A percentile compares a stretch with the other conserved stretches of the same genome.
phyloP scores from a whole-genome alignment of 2,797 vertebrate species.

The Hozukius guyotensis region DNA sequence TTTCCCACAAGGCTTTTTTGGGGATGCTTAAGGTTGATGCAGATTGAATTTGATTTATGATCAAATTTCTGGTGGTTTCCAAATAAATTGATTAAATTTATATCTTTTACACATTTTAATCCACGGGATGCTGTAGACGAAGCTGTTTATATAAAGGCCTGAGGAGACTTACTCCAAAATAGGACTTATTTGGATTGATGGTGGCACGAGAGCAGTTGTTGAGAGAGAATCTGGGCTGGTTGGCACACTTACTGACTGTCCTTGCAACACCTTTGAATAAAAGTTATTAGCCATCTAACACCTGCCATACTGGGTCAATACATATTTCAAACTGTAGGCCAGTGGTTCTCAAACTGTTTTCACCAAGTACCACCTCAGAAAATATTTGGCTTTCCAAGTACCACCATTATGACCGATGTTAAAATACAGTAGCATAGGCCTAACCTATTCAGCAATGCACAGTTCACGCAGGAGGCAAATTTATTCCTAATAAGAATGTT shows the following conservation, averaged over 20 bases:
- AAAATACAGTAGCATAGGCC: too few species aligned
- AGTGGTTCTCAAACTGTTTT: too few species aligned
- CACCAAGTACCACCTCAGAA: too few species aligned
- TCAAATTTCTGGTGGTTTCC: not conserved
- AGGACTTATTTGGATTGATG: not conserved
- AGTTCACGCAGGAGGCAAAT: too few species aligned
- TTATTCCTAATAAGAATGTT: too few species aligned
- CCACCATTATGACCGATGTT: too few species aligned
- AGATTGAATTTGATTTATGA: not conserved
- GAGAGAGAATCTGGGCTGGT: not conserved
- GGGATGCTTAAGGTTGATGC: not conserved
- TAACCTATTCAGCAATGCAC: too few species aligned
- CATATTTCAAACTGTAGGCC: not conserved
- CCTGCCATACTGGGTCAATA: not conserved
- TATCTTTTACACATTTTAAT: not conserved
- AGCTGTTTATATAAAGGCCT: not conserved
- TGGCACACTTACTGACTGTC: not conserved
- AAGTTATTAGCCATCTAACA: not conserved
- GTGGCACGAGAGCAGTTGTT: not conserved
- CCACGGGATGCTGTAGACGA: not conserved
- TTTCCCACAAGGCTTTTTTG: not conserved
- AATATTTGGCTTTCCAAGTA: too few species aligned
- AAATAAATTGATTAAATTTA: not conserved
- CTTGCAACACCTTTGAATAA: not conserved
- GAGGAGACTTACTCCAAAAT: not conserved